A percentile compares a stretch with the other conserved stretches of the same genome.
These are phyloP conservation scores for Dicerorhinus sumatrensis DNA, from an alignment of 2,113 vertebrate genomes.

Conservation along the genomic window DNA sequence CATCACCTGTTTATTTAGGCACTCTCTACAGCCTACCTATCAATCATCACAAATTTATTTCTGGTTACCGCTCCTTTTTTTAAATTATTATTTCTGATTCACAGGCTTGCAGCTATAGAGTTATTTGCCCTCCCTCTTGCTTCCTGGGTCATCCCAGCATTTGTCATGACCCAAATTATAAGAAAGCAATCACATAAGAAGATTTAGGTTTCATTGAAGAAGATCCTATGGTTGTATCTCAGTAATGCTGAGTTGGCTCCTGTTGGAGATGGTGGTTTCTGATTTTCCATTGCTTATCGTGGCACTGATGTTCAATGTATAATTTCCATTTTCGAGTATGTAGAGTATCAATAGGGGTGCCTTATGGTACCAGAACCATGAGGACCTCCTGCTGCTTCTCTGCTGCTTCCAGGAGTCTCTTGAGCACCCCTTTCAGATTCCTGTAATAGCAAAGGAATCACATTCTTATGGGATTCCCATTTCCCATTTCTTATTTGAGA, in stretches of 20 bases:
- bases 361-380: neutral
- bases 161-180: neutral
- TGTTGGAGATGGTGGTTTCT: neutral
- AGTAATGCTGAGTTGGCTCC: neutral
- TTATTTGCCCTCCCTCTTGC: neutral
- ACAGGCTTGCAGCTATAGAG: neutral
- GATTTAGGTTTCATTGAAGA: neutral
- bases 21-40: neutral
- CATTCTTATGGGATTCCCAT: neutral
- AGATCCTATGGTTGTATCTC: neutral
- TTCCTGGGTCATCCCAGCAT: neutral
- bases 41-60: constrained; percentile 3
- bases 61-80: neutral
- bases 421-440: neutral
- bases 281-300: neutral
- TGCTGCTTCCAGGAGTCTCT: neutral
- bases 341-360: neutral
- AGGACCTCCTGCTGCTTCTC: neutral
- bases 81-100: constrained; percentile 19
- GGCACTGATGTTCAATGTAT: neutral
- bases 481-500: neutral
- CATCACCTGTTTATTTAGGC: constrained; percentile 21
- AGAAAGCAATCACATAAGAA: neutral
- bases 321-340: neutral
- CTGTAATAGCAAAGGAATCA: neutral